phyloP scores from a whole-genome alignment of 1,140 invertebrate genomes.

The Drosophila ficusphila region DNA sequence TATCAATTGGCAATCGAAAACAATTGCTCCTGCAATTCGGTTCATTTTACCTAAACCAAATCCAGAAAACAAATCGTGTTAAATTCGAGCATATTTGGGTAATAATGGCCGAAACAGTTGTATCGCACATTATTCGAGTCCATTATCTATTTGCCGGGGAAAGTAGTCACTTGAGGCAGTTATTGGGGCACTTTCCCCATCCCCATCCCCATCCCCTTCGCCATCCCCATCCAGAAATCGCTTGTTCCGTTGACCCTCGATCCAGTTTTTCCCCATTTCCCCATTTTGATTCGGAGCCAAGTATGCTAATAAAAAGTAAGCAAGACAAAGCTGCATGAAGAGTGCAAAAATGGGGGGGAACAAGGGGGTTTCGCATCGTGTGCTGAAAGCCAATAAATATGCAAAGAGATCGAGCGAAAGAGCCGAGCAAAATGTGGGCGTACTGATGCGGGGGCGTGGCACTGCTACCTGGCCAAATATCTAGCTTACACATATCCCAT shows the following conservation, averaged over 20 bases:
- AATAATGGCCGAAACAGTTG: not conserved
- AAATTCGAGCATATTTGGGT: too few relatives aligned
- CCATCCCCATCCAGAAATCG: not conserved
- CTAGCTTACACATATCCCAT: constrained; percentile 1
- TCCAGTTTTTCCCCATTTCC: not conserved
- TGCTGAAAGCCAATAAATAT: constrained; percentile 58
- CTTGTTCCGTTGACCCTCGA: constrained; percentile 15
- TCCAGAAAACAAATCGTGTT: too few relatives aligned
- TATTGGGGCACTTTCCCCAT: constrained; percentile 4
- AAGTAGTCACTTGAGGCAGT: not conserved
- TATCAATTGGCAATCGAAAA: not conserved
- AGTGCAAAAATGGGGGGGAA: too few relatives aligned
- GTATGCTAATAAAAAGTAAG: constrained; percentile 48
- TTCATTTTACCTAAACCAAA: too few relatives aligned
- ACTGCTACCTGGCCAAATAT: not conserved
- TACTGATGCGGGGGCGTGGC: not conserved
- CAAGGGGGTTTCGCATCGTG: not conserved
- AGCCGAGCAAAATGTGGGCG: constrained; percentile 22
- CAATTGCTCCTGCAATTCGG: not conserved
- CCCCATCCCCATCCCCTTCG: not conserved
- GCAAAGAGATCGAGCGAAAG: constrained; percentile 37
- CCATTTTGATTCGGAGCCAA: constrained; percentile 25
- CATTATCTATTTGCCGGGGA: not conserved
- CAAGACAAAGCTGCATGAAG: constrained; percentile 5
- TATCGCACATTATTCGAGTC: not conserved